Evolutionary conservation across 92 coral and sea anemone genomes (phyloP).

Genomic region (Virgularia gustaviana): DNA sequence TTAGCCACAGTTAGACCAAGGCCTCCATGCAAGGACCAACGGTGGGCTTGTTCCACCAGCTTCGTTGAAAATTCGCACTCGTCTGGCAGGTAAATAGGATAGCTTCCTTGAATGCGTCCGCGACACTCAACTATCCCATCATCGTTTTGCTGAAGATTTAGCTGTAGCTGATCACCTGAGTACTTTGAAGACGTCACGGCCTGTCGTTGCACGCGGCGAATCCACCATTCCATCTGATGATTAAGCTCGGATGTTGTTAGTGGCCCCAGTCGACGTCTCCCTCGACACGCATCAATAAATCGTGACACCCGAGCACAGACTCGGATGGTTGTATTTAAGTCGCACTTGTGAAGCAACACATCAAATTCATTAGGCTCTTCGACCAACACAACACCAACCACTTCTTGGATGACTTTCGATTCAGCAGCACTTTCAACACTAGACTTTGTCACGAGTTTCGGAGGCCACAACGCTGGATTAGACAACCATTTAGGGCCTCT

Average conservation of each 20-base stretch:
- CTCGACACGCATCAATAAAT: constrained; percentile 21
- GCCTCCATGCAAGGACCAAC: too few species aligned
- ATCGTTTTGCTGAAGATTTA: too few species aligned
- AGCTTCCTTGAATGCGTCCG: too few species aligned
- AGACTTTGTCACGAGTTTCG: constrained; percentile 27
- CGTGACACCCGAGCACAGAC: constrained; percentile 38
- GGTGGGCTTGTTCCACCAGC: too few species aligned
- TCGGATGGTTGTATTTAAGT: constrained; percentile 24
- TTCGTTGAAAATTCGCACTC: too few species aligned
- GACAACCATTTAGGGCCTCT: too few species aligned
- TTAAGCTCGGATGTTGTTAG: constrained; percentile 28
- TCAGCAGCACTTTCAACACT: constrained; percentile 23
- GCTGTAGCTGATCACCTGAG: too few species aligned
- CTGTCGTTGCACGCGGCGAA: too few species aligned
- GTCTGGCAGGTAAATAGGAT: too few species aligned
- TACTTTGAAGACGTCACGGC: too few species aligned
- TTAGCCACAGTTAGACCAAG: too few species aligned
- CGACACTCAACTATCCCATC: too few species aligned
- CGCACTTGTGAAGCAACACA: constrained; percentile 23
- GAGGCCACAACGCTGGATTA: constrained; percentile 13
- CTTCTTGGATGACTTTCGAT: constrained; percentile 14
- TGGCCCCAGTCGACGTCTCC: neutral
- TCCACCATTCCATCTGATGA: constrained; percentile 25
- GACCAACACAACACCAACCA: constrained; percentile 6
- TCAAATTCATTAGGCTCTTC: constrained; percentile 17